phyloP scores from a whole-genome alignment of 2,797 vertebrate genomes.

The Naso thynnoides region DNA sequence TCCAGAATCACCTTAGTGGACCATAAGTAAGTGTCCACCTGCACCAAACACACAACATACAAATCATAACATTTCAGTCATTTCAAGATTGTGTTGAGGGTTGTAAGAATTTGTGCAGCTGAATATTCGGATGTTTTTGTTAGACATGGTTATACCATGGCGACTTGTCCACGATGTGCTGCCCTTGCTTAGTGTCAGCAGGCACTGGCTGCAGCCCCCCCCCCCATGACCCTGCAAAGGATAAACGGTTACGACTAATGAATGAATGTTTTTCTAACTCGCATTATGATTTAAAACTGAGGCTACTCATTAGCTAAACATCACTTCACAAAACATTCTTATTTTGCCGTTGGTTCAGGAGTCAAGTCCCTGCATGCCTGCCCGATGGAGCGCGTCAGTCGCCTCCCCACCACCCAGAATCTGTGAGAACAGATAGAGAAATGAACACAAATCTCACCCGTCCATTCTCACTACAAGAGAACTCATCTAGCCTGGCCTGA shows the following conservation, averaged over 20 bases:
- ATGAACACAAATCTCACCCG: slow-evolving; percentile 65
- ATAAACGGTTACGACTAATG: too few relatives aligned
- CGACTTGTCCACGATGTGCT: too few relatives aligned
- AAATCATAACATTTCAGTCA: neutral
- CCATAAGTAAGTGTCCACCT: slow-evolving; percentile 87
- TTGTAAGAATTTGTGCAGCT: neutral
- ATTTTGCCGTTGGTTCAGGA: neutral
- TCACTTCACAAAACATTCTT: neutral
- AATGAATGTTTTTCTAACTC: too few relatives aligned
- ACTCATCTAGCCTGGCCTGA: slow-evolving; percentile 56
- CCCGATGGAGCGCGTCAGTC: slow-evolving; percentile 41
- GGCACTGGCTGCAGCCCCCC: neutral
- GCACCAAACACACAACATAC: slow-evolving; percentile 21
- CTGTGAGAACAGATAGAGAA: slow-evolving; percentile 64
- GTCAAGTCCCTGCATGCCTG: slow-evolving; percentile 30
- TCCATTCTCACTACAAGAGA: slow-evolving; percentile 60
- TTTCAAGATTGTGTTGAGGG: neutral
- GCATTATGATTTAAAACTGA: slow-evolving; percentile 1
- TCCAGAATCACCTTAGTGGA: slow-evolving; percentile 88
- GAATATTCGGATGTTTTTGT: slow-evolving; percentile 14
- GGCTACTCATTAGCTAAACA: neutral
- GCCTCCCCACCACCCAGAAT: slow-evolving; percentile 27
- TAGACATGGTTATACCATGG: neutral
- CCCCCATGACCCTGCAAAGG: too few relatives aligned
- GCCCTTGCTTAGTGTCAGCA: too few relatives aligned